These are phyloP conservation scores for Eptesicus fuscus DNA, from an alignment of 2,113 vertebrate genomes.

Conservation along the genomic window DNA sequence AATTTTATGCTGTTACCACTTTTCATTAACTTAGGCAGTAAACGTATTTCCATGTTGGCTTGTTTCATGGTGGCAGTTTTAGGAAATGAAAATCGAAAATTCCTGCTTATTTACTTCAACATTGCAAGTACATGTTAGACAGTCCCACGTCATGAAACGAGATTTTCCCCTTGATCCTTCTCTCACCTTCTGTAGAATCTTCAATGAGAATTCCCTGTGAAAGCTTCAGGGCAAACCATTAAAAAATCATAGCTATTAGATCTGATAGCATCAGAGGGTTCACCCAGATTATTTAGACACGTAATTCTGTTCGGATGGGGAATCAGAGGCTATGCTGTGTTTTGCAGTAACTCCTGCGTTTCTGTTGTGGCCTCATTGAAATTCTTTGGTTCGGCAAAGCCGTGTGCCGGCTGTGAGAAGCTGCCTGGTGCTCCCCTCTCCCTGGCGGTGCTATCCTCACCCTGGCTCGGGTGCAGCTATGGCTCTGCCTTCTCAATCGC, in stretches of 20 bases:
- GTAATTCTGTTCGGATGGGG: background rate
- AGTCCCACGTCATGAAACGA: background rate
- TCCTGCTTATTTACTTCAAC: slow-evolving; percentile 2
- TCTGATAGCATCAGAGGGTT: background rate
- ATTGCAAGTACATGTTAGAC: slow-evolving; percentile 1
- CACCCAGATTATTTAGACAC: background rate
- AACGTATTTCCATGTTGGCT: background rate
- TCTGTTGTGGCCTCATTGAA: background rate
- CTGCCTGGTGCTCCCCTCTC: background rate
- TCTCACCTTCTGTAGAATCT: background rate
- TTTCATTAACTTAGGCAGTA: background rate
- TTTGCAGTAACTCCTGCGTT: background rate
- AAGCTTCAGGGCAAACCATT: background rate
- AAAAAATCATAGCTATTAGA: background rate
- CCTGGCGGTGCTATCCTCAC: slow-evolving; percentile 41
- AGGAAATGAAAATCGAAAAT: slow-evolving; percentile 15
- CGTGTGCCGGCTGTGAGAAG: slow-evolving; percentile 1
- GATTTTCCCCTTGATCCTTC: background rate
- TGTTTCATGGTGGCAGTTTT: slow-evolving; percentile 15
- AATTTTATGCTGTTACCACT: background rate
- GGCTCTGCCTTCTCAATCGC: slow-evolving; percentile 43
- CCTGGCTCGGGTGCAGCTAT: background rate
- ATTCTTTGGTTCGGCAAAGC: slow-evolving; percentile 29
- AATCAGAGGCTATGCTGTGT: background rate
- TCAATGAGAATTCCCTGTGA: background rate